Percentiles rank a stretch among this genome's conserved stretches.
phyloP scores from a whole-genome alignment of 2,888 invertebrate genomes.

The Drosophila mulleri region DNA sequence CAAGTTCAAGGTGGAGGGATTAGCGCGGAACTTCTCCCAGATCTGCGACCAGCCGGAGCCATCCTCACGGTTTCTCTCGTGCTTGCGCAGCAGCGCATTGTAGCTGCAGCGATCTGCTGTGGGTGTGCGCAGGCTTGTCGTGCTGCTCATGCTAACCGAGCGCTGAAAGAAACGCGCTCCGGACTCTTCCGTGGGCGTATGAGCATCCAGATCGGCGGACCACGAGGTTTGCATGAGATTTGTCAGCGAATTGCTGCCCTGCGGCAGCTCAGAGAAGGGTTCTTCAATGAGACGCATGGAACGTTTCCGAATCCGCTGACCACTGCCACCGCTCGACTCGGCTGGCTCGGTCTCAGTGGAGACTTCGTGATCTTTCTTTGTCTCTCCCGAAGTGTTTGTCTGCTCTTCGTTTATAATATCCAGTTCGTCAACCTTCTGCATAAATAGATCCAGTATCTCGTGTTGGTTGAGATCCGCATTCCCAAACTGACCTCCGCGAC shows the following conservation, averaged over 20 bases:
- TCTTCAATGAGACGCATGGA: conserved; percentile 51
- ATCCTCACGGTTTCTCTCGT: conserved; percentile 80
- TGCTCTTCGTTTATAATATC: conserved; percentile 84
- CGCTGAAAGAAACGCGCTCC: conserved; percentile 68
- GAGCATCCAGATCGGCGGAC: conserved; percentile 76
- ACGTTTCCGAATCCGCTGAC: conserved; percentile 40
- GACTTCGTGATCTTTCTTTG: not conserved
- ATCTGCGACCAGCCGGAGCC: conserved; percentile 87
- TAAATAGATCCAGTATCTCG: conserved; percentile 82
- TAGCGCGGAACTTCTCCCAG: conserved; percentile 84
- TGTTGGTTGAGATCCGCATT: conserved; percentile 76
- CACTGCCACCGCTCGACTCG: conserved; percentile 3
- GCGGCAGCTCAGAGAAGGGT: conserved; percentile 36
- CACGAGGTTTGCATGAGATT: conserved; percentile 84
- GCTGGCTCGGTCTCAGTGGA: conserved; percentile 12
- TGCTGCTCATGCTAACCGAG: conserved; percentile 82
- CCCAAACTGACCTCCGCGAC: conserved; percentile 80
- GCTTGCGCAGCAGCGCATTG: conserved; percentile 82
- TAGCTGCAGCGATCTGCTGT: conserved; percentile 82
- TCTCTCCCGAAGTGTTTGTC: conserved; percentile 49
- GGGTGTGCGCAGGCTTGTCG: conserved; percentile 78
- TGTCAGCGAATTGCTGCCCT: conserved; percentile 78
- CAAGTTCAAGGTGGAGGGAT: conserved; percentile 47
- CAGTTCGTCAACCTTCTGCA: conserved; percentile 85
- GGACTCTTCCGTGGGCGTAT: conserved; percentile 57